Base-by-base conservation (phyloP, 2,888 invertebrate species). In the Conchocele bisecta region DNA sequence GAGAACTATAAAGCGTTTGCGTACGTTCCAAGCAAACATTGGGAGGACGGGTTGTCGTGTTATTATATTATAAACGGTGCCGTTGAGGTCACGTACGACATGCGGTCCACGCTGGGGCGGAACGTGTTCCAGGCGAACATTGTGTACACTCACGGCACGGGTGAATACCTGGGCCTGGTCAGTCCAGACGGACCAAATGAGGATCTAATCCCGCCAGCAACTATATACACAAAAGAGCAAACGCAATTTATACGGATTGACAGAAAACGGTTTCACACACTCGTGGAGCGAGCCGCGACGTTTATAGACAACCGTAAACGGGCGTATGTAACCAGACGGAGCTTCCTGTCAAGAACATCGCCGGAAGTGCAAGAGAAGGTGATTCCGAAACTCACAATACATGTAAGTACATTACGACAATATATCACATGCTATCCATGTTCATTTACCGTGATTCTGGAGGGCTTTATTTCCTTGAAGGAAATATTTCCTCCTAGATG, bases 61-160 rank as follows among this genome's bases (percentile, higher is more conserved):
- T 86, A 85, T 67, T 87, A 85, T 59, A 79, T 87, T 9, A 68
- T 87, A 0, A 76, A 83, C 37, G 87, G 87, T 3, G 83, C 83
- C 1, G 86, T 85, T 17, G 85, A 85, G 68, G 86, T 86, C 50
- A 86, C 86, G 22, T 86, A 87, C 51, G 86, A 86, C 46, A 75
- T 84, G 61, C 71, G 75, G 20, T 71, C 75, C 0, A 64, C 75
- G 0, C 75, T 80, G 53, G 83, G 84, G 1, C 71, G 83, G 26
- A 82, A 79, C 46, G 85, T 87, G 11, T 86, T 81, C 51, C 85
- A 88, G 46, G 86, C 88, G 0, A 84, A 86, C 60, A 86, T 88
- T n/a, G 81, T 87, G 28, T 88, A 88, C 75, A 85, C 80, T 44
- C 88, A 88, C 50, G 85, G 85, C 0, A 83, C 83, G 5, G 88